Conservation (phyloP, 2,888 invertebrate genomes). For the Tiphia femorata region DNA sequence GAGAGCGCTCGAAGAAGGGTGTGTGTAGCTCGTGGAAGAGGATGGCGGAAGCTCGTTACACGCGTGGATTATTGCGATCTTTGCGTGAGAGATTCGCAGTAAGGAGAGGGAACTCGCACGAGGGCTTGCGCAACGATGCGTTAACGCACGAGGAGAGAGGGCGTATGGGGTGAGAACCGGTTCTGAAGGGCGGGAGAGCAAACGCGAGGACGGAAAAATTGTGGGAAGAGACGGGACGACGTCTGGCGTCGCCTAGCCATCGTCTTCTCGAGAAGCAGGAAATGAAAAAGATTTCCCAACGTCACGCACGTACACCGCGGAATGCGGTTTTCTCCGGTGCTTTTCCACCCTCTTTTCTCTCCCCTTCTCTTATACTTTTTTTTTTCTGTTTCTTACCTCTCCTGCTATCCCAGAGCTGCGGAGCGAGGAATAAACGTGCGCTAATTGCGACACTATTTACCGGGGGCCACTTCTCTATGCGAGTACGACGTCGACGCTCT, state of each 20-base stretch:
- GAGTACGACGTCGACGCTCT: conserved; percentile 25
- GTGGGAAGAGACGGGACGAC: no score
- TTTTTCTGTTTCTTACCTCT: not conserved
- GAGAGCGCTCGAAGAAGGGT: conserved; percentile 9
- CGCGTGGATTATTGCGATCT: conserved; percentile 52
- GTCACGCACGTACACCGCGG: no score
- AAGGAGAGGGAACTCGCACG: conserved; percentile 14
- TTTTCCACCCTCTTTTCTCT: not conserved
- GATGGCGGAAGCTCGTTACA: conserved; percentile 50
- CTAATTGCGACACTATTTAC: conserved; percentile 40
- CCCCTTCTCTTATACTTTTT: not conserved
- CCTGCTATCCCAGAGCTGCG: not conserved
- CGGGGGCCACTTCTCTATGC: conserved; percentile 20
- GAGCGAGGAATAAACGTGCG: conserved; percentile 18
- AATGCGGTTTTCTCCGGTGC: not conserved
- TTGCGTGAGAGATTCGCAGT: conserved; percentile 30
- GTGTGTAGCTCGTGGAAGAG: no score
- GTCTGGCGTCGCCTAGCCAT: no score
- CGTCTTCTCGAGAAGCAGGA: no score
- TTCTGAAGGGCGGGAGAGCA: not conserved
- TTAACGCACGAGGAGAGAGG: conserved; percentile 23
- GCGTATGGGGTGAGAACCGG: not conserved
- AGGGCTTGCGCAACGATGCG: conserved; percentile 47
- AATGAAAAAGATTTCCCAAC: no score
- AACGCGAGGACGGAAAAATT: not conserved